A percentile compares a stretch with the other conserved stretches of the same genome.
phyloP scores from a whole-genome alignment of 2,113 vertebrate species.

The Indri indri region DNA sequence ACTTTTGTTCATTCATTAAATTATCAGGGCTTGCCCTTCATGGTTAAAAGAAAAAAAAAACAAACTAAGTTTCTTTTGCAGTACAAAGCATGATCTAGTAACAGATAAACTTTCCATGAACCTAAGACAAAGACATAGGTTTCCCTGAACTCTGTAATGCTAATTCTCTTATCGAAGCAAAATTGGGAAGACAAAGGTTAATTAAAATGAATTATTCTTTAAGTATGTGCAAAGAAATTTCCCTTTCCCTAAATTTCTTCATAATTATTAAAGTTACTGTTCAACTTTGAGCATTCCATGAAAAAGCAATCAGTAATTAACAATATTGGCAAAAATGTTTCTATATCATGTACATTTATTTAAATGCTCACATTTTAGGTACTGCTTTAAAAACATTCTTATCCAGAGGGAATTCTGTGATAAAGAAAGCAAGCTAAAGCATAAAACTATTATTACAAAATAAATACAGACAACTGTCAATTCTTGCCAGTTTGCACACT shows the following conservation, averaged over 20 bases:
- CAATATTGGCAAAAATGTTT: conserved; percentile 10
- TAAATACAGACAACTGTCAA: conserved; percentile 37
- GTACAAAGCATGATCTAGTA: conserved; percentile 21
- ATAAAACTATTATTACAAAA: conserved; percentile 55
- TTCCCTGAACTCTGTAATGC: conserved; percentile 12
- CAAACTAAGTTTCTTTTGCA: conserved; percentile 49
- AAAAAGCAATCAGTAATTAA: neutral
- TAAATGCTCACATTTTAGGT: conserved; percentile 31
- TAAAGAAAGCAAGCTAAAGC: conserved; percentile 26
- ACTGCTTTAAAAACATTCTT: conserved; percentile 44
- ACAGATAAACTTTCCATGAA: conserved; percentile 53
- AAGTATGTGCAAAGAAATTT: neutral
- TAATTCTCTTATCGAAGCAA: conserved; percentile 25
- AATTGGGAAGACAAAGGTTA: neutral
- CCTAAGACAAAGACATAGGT: conserved; percentile 16
- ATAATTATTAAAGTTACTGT: conserved; percentile 33
- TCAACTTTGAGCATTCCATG: neutral
- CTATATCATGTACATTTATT: neutral
- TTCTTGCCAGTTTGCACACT: conserved; percentile 41
- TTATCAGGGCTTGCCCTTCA: conserved; percentile 26
- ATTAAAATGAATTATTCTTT: conserved; percentile 35
- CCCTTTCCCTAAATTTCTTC: conserved; percentile 28
- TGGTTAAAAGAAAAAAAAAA: neutral
- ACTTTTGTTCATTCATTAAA: conserved; percentile 10
- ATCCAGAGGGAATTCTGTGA: neutral